phyloP scores from a whole-genome alignment of 2,113 vertebrate genomes.

The Serilophus lunatus region DNA sequence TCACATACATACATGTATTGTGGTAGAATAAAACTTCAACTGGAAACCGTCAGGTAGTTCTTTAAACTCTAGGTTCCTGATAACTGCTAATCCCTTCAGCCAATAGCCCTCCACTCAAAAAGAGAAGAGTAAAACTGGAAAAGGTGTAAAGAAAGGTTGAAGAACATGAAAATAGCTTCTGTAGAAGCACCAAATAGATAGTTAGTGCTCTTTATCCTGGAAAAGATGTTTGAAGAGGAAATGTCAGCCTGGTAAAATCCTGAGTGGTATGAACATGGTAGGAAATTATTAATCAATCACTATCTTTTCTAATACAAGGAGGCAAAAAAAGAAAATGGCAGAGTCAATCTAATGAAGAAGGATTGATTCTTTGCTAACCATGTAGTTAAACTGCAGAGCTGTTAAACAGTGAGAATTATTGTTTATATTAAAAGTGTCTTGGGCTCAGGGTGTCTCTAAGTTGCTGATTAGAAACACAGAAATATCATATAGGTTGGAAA shows the following conservation, averaged over 20 bases:
- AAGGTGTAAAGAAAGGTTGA: not conserved
- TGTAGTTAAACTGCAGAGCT: not conserved
- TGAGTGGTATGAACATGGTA: not conserved
- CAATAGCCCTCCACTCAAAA: accelerated
- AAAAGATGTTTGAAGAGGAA: not conserved
- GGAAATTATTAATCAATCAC: not conserved
- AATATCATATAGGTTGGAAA: not conserved
- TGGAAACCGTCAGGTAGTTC: not conserved
- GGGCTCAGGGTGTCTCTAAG: not conserved
- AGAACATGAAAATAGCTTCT: not conserved
- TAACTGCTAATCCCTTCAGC: not conserved
- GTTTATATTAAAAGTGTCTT: not conserved
- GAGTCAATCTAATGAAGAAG: not conserved
- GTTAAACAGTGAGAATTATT: not conserved
- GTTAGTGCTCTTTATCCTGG: not conserved
- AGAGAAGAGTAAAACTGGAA: not conserved
- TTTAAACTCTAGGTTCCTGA: not conserved
- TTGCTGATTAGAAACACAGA: not conserved
- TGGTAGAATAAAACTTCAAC: not conserved
- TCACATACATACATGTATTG: not conserved
- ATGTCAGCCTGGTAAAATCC: not conserved
- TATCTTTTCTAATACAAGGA: not conserved
- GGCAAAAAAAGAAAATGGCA: not conserved
- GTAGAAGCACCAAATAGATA: not conserved
- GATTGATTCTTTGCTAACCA: not conserved